Conservation (phyloP, 2,113 vertebrate species). For the Mesocricetus auratus region DNA sequence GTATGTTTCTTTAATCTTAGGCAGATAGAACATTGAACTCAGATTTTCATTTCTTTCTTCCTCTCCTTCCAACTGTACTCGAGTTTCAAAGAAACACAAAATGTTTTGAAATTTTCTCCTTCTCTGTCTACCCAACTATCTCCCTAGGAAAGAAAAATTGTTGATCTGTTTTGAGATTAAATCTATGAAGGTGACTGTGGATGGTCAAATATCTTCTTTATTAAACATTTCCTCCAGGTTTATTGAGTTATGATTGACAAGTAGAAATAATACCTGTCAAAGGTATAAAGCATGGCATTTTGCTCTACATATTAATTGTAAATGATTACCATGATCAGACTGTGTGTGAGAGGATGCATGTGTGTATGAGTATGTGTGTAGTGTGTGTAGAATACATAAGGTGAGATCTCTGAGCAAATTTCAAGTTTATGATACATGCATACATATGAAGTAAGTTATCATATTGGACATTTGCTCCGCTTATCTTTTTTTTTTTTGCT, state of each 20-base stretch:
- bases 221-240: background rate
- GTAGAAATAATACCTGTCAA: background rate
- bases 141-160: background rate
- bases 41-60: background rate
- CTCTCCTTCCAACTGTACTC: background rate
- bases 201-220: background rate
- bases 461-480: background rate
- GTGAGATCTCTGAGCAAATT: background rate
- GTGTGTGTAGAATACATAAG: background rate
- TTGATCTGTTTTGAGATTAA: background rate
- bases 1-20: background rate
- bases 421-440: background rate
- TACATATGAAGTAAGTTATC: background rate
- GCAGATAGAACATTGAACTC: background rate
- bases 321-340: background rate
- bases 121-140: background rate
- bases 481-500: too few relatives aligned
- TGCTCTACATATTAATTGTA: background rate
- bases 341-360: background rate
- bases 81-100: conserved; percentile 24
- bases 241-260: background rate
- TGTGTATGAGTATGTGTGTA: background rate
- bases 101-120: background rate
- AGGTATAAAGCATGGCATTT: background rate
- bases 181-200: background rate